Base-by-base conservation (phyloP, 2,888 invertebrate species). In the Aleiodes leptofemur region DNA sequence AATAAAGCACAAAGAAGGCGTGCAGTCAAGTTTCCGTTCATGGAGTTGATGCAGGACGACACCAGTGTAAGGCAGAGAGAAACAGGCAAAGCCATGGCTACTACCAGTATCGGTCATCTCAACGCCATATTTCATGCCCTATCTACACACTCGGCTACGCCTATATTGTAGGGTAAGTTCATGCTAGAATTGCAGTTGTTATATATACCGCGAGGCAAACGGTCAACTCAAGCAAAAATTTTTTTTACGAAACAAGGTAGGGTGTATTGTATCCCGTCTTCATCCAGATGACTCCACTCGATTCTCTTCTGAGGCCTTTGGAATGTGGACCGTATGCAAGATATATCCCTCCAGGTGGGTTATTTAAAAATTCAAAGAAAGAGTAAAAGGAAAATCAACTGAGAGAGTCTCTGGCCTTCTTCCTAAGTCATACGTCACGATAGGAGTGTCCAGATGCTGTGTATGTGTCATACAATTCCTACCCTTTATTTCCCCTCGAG, bases 61-160 rank as follows among this genome's bases (percentile, higher is more conserved):
- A 68, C 14, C 14, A 66, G 76, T 34, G 69, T 69, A 72, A 69
- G 57, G 57, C 59, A 48, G 59, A 69, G 57, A 50, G 8, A 50
- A 69, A 74, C 53, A 69, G 55, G 76, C 61, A 61, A 76, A 78
- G 78, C 74, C 71, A 59, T 57, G 48, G 56, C 69, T 72, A 72
- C 85, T 83, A 84, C 83, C 78, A 83, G 81, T 86, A 86, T 86
- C 85, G 84, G 81, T 85, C 85, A 86, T 86, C 86, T 86, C 82
- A 79, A 82, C 79, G 83, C 84, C 82, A 86, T 86, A 86, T 86
- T 86, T 86, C 86, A 85, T 82, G 81, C 80, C 81, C 85, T 86
- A 86, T 86, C 86, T 85, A 76, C 83, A 83, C 83, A 81, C 82
- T 79, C 80, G 83, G 81, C 82, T 82, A 83, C 85, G 84, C 84